phyloP scores from a whole-genome alignment of 2,888 invertebrate species.

The Theretra japonica region DNA sequence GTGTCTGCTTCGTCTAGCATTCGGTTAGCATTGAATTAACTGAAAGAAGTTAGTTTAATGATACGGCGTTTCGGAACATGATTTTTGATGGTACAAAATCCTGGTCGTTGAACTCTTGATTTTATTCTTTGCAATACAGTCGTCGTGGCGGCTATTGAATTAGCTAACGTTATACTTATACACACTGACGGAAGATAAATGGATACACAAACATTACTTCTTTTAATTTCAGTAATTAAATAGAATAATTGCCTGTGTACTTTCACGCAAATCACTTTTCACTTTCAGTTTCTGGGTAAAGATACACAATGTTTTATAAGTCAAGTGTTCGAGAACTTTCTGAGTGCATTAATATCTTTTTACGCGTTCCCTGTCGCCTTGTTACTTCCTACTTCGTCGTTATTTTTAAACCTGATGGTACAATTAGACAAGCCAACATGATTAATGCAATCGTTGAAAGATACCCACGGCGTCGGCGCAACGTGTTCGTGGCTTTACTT shows the following conservation, averaged over 20 bases:
- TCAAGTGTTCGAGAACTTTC: neutral
- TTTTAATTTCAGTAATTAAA: constrained; percentile 3
- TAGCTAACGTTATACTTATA: constrained; percentile 10
- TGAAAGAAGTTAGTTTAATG: neutral
- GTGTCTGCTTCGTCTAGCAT: neutral
- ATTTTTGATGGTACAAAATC: constrained; percentile 8
- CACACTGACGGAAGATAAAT: neutral
- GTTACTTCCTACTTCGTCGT: neutral
- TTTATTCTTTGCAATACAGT: constrained; percentile 9
- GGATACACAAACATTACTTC: neutral
- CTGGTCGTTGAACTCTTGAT: constrained; percentile 9
- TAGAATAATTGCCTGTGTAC: neutral
- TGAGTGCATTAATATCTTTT: neutral
- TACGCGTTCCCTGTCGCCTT: neutral
- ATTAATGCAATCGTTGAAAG: too few species aligned
- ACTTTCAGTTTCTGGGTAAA: neutral
- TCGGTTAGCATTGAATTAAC: neutral
- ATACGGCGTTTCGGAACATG: constrained; percentile 13
- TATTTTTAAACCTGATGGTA: too few species aligned
- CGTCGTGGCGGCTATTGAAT: constrained; percentile 3
- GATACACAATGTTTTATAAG: constrained; percentile 2
- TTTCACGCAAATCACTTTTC: constrained; percentile 13
- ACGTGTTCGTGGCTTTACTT: too few species aligned
- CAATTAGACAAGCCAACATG: too few species aligned
- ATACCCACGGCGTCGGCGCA: too few species aligned